phyloP scores from a whole-genome alignment of 2,888 invertebrate species.

The Acrobasis repandana region DNA sequence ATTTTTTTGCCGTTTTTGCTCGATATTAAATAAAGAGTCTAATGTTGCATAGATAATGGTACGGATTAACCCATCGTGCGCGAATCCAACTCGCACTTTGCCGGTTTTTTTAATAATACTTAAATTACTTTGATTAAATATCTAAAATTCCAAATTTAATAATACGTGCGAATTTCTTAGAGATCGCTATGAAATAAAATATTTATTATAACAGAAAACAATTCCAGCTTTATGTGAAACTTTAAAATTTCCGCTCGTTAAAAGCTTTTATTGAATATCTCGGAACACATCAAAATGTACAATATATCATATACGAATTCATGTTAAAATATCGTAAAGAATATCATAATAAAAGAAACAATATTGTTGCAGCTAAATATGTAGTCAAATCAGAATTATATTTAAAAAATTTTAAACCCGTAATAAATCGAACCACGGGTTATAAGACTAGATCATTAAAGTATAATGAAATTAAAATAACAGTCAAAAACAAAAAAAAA shows the following conservation, averaged over 20 bases:
- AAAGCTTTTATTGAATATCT: conserved; percentile 5
- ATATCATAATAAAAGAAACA: background rate
- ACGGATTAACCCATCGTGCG: too few species aligned
- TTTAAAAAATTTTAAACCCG: too few species aligned
- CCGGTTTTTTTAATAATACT: too few species aligned
- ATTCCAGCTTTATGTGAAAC: background rate
- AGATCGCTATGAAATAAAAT: background rate
- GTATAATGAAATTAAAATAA: too few species aligned
- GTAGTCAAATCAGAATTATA: too few species aligned
- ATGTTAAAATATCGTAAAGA: background rate
- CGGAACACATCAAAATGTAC: conserved; percentile 1
- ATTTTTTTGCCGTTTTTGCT: too few species aligned
- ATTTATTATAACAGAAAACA: background rate
- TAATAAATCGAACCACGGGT: too few species aligned
- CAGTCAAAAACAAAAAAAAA: too few species aligned
- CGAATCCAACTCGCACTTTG: too few species aligned
- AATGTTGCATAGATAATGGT: too few species aligned
- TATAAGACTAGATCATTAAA: too few species aligned
- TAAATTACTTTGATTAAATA: background rate
- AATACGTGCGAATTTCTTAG: background rate
- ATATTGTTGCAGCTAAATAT: background rate
- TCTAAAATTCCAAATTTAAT: background rate
- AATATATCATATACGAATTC: background rate
- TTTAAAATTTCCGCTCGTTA: background rate
- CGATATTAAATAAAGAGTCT: too few species aligned